These are phyloP conservation scores for Drosophila gaucha DNA, from an alignment of 2,888 invertebrate species.

Conservation along the genomic window DNA sequence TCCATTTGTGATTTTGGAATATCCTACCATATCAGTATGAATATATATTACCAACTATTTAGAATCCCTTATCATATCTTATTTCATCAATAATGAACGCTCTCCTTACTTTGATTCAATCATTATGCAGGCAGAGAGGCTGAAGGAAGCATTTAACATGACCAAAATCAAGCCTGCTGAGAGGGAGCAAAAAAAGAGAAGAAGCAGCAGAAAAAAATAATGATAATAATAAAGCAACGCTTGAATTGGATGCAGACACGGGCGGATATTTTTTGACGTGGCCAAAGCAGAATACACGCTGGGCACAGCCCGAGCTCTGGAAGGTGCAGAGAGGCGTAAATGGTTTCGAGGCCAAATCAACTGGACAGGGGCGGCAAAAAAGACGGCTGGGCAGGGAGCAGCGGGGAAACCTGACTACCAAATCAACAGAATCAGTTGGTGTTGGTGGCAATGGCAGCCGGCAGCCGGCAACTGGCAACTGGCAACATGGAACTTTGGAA, in stretches of 20 bases:
- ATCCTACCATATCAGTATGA: no score
- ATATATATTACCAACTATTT: no score
- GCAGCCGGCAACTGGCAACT: slow-evolving; percentile 28
- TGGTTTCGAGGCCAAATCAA: slow-evolving; percentile 64
- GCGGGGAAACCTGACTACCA: slow-evolving; percentile 34
- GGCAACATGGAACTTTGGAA: slow-evolving; percentile 28
- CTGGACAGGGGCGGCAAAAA: slow-evolving; percentile 44
- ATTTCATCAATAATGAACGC: neutral
- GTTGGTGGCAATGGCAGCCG: slow-evolving; percentile 30
- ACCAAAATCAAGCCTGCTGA: slow-evolving; percentile 7
- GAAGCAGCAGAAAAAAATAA: slow-evolving; percentile 18
- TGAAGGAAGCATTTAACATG: slow-evolving; percentile 5
- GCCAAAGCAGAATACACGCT: slow-evolving; percentile 71
- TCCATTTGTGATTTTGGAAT: no score
- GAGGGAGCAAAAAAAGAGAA: neutral
- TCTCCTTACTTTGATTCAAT: neutral
- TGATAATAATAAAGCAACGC: slow-evolving; percentile 65
- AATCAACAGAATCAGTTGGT: slow-evolving; percentile 47
- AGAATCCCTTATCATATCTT: neutral
- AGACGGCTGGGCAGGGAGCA: neutral
- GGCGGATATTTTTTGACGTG: slow-evolving; percentile 82
- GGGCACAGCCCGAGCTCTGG: slow-evolving; percentile 34
- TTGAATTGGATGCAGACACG: slow-evolving; percentile 75
- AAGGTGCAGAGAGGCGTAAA: slow-evolving; percentile 64
- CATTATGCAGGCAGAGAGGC: neutral